Evolutionary conservation across 2,888 invertebrate genomes (phyloP).

Genomic region (Oligia strigilis): DNA sequence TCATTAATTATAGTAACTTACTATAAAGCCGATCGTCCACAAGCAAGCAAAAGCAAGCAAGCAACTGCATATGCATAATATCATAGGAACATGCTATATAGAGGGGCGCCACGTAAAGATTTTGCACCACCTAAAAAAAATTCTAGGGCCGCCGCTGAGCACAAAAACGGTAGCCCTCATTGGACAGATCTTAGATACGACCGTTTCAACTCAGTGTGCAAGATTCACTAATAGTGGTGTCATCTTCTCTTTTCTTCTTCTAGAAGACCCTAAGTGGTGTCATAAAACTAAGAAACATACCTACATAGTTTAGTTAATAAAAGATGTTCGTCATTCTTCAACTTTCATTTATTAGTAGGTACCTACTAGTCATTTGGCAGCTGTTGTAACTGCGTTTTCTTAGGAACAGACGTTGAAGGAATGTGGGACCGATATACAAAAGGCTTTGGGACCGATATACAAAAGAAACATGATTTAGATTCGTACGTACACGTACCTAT

Average conservation of each 20-base stretch:
- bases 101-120: too few species aligned
- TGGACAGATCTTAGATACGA: not conserved
- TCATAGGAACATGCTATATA: too few species aligned
- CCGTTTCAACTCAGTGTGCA: not conserved
- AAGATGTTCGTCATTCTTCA: slow-evolving; percentile 37
- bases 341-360: slow-evolving; percentile 16
- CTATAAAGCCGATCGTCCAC: too few species aligned
- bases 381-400: slow-evolving; percentile 24
- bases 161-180: too few species aligned
- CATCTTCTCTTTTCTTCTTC: not conserved
- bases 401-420: slow-evolving; percentile 3
- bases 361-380: slow-evolving; percentile 53
- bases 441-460: too few species aligned
- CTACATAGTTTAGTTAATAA: not conserved
- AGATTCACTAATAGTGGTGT: slow-evolving; percentile 14
- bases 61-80: too few species aligned
- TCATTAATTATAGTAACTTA: too few species aligned
- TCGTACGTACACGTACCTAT: too few species aligned
- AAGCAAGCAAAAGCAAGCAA: too few species aligned
- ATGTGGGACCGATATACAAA: too few species aligned
- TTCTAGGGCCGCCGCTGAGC: too few species aligned
- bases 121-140: too few species aligned
- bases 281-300: slow-evolving; percentile 28
- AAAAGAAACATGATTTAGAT: not conserved
- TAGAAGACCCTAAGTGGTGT: slow-evolving; percentile 3